Base-by-base conservation (phyloP, 2,888 invertebrate genomes). In the Chromoteleia sp. region DNA sequence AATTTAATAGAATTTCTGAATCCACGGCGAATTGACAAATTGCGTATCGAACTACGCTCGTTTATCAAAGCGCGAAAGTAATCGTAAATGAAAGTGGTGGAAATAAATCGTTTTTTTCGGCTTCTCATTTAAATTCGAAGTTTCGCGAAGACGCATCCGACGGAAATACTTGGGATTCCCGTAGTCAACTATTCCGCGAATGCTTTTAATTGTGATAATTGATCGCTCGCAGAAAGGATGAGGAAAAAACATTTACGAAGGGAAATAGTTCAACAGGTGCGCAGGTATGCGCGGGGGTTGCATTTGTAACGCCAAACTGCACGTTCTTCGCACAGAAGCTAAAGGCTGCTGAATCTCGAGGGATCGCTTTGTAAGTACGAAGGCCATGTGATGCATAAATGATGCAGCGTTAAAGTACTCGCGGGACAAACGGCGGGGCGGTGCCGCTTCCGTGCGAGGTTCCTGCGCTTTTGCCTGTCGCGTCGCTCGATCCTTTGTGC, bases 341-440 rank as follows among this genome's bases (percentile, higher is more conserved):
- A 85, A 87, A 87, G 86, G 85, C 83, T 80, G 12, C 68, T 77
- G 75, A 88, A 87, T 88, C 90, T 88, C 90, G 79, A 84, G 89
- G 89, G 89, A 89, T 87, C 89, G 87, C 88, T 89, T 90, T 89
- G 89, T 87, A 87, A 89, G 89, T 86, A 84, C 86, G 85, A 84
- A 85, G 85, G 86, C 87, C 85, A 83, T 86, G 86, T 84, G 89
- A 87, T 90, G 89, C 89, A 89, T 90, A 90, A 89, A 88, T 90
- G 89, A 89, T 89, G 87, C 86, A 86, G 86, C 83, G 87, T 84
- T 87, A 87, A 89, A 89, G 88, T 86, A 84, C 85, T 84, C 86
- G 84, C 86, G 87, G 84, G 83, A 83, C 84, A 77, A 82, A 85
- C 85, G 82, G 75, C 81, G 85, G 81, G 84, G 85, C 81, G 84